Evolutionary conservation across 2,113 vertebrate genomes (phyloP), one percentile per base, ranked within the genome.

Genomic region (Oreocharis arfaki): DNA sequence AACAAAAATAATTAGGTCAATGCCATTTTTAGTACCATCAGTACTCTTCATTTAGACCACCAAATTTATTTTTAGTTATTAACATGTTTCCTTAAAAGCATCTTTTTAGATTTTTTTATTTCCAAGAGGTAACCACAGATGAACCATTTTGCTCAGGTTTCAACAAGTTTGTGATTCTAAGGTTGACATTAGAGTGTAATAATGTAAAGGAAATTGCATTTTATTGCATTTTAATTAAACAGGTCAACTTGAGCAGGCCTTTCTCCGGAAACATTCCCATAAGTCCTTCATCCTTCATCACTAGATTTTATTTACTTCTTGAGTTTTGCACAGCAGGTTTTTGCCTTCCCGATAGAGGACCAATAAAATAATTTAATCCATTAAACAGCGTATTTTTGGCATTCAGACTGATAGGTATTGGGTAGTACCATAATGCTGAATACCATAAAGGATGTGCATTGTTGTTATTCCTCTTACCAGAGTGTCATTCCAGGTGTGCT

Each of bases 181-280:
- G 9, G 26, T 55, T 56, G 52, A 61, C 37, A 84, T 28, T 42
- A n/a, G 39, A 63, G 42, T 41, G 33, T 47, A 76, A 56, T 56
- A 47, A 73, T 71, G 77, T 69, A 86, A 84, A 88, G 89, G 60
- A 93, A 90, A 94, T 59, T 52, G 24, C 21, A 56, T 71, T 93
- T 89, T 79, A 75, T 77, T 80, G 57, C 59, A 81, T 95, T 93
- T 86, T 90, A 93, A 92, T 96, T 84, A 75, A 90, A 37, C 37
- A 86, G 23, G 63, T 91, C 59, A 87, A 70, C 26, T 65, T 39
- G 28, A 56, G 28, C 56, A 59, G 71, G 44, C n/a, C 46, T 89
- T 91, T 78, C 74, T 91, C 47, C 55, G 44, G 26, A 16, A 87
- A 78, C 88, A 69, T 39, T 87, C 83, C 57, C 83, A 28, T n/a